Base-by-base conservation (phyloP, 2,113 vertebrate genomes). In the Axis porcinus region DNA sequence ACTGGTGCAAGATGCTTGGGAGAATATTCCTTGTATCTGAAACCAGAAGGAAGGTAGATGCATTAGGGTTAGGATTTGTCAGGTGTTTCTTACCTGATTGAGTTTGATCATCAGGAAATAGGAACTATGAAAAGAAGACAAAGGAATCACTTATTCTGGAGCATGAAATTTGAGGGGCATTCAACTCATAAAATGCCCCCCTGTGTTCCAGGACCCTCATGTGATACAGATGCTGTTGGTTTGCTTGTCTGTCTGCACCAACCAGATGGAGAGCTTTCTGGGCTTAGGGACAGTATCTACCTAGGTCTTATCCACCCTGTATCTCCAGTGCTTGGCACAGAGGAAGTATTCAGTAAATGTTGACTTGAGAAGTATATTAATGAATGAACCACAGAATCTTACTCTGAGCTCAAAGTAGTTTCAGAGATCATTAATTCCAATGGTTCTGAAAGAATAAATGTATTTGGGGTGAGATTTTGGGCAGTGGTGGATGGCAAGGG, bases 1-100 rank as follows among this genome's bases (percentile, higher is more conserved):
- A 3, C 6, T 36, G 33, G 27, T 7, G 7, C 33, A 81, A 40
- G 54, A 88, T 57, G 11, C n/a, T 1, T 0, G 5, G 13, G 52
- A 92, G 88, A n/a, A 86, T 1, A 6, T 2, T 30, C 47, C 94
- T 91, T 83, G 97, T n/a, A 36, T 94, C 62, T 50, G 40, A 95
- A 92, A 94, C 70, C 5, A 16, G 90, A 82, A 83, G 81, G 84
- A 83, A 97, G 62, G 88, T 96, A 76, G 89, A 28, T 6, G 4
- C 9, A 7, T 8, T 33, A 33, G 50, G 45, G n/a, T 94, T 50
- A 78, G 79, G 33, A 60, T 28, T 27, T 55, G 10, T 40, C 81
- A 54, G 79, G 70, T 91, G 12, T 86, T 89, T 47, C 27, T 89
- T 50, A 74, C 2, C 50, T 7, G 30, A 55, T 16, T 82, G 47